Base-by-base conservation (phyloP, 2,888 invertebrate species). In the Scrobipalpa atriplicella region DNA sequence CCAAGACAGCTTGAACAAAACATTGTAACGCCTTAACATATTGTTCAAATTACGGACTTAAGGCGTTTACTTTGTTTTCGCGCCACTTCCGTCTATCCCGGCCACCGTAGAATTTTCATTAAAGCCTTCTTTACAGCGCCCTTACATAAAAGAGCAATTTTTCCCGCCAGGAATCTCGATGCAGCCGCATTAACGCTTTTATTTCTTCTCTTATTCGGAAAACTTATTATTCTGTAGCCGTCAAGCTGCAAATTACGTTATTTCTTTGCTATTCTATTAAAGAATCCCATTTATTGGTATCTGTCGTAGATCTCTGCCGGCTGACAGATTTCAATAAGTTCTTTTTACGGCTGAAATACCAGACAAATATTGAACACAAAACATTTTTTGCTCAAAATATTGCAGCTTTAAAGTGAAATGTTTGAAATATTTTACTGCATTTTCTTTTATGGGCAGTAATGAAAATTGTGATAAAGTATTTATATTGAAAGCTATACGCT, bases 141-240 rank as follows among this genome's bases (percentile, higher is more conserved):
- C 84, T 85, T 82, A 84, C 79, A 90, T 84, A 87, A 90, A 89
- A 89, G 89, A 87, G 86, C 86, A 87, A 87, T 89, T 90, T 89
- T 87, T 86, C 83, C 84, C 84, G 83, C 80, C 86, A 83, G 86
- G 89, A 87, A 88, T 89, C 89, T 87, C 90, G 87, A 90, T 90
- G 90, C 86, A 87, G 89, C 87, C 85, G 86, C 88, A 87, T 90
- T 90, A 89, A 84, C 82, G 86, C 84, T 87, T 87, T 87, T 88
- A 89, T 89, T 90, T 89, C 85, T 81, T 86, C 84, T 85, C 78
- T 86, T 89, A 86, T 84, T 85, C 80, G 84, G 85, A 87, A 85
- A 88, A 89, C 86, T 87, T 89, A 89, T 90, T 89, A 90, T 90
- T 90, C 86, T 84, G 84, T 82, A 87, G 85, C 84, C 82, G 82